Evolutionary conservation across 2,797 vertebrate genomes (phyloP).

Genomic region (Smutsia temminckii): DNA sequence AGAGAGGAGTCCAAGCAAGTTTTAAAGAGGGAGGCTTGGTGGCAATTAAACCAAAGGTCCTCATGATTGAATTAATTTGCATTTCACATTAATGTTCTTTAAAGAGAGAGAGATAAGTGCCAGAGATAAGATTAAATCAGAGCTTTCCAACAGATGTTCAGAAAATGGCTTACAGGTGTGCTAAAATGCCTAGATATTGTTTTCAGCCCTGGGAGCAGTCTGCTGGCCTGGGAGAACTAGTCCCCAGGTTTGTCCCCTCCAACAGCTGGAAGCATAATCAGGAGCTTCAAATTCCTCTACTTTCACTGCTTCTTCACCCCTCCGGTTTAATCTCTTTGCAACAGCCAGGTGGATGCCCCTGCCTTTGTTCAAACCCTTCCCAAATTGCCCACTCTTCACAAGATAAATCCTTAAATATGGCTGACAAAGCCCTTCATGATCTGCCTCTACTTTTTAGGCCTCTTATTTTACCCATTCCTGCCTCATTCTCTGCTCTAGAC

Average conservation of each 20-base stretch:
- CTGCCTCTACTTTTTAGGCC: background rate
- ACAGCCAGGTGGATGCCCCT: background rate
- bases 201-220: background rate
- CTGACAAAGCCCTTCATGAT: background rate
- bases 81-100: background rate
- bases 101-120: background rate
- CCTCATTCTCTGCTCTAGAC: background rate
- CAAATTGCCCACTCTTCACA: background rate
- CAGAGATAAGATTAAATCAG: background rate
- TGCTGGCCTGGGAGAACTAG: background rate
- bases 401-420: background rate
- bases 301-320: background rate
- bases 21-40: background rate
- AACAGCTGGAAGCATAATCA: conserved; percentile 1
- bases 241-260: background rate
- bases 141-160: background rate
- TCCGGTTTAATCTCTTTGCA: background rate
- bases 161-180: background rate
- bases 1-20: background rate
- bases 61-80: background rate
- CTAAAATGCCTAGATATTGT: background rate
- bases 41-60: background rate
- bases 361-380: background rate
- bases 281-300: background rate
- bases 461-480: background rate